phyloP scores from a whole-genome alignment of 1,140 invertebrate genomes.

The Zaprionus ornatus region DNA sequence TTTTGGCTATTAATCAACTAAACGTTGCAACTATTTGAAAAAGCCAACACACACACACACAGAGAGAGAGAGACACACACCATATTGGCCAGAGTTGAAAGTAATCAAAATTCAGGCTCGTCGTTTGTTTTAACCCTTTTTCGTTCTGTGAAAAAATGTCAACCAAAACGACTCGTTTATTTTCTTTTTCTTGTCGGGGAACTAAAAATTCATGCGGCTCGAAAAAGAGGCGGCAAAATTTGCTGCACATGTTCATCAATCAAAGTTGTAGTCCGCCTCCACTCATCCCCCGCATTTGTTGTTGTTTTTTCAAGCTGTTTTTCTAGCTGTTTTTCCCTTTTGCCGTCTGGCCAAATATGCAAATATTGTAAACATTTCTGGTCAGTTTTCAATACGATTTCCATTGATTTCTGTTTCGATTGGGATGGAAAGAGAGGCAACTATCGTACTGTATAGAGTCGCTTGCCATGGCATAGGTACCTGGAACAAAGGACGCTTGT shows the following conservation, averaged over 20 bases:
- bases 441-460: background rate
- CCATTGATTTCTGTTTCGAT: slow-evolving; percentile 24
- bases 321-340: slow-evolving; percentile 13
- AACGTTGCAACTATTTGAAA: slow-evolving; percentile 80
- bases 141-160: slow-evolving; percentile 54
- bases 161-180: slow-evolving; percentile 54
- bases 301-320: slow-evolving; percentile 32
- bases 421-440: background rate
- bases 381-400: slow-evolving; percentile 41
- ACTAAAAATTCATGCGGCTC: slow-evolving; percentile 33
- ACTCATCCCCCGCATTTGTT: slow-evolving; percentile 10
- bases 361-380: slow-evolving; percentile 49
- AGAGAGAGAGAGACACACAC: background rate
- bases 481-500: slow-evolving; percentile 64
- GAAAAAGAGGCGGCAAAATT: slow-evolving; percentile 45
- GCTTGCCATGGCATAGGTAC: background rate
- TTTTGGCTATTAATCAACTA: slow-evolving; percentile 79
- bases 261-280: slow-evolving; percentile 57
- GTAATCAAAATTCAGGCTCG: slow-evolving; percentile 73
- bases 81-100: slow-evolving; percentile 64
- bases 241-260: slow-evolving; percentile 77
- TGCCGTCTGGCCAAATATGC: slow-evolving; percentile 50
- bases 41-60: slow-evolving; percentile 25
- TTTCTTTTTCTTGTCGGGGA: slow-evolving; percentile 20
- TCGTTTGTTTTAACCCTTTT: slow-evolving; percentile 45